Conservation (phyloP, 1,140 invertebrate genomes). For the Ctenoplectra terminalis region DNA sequence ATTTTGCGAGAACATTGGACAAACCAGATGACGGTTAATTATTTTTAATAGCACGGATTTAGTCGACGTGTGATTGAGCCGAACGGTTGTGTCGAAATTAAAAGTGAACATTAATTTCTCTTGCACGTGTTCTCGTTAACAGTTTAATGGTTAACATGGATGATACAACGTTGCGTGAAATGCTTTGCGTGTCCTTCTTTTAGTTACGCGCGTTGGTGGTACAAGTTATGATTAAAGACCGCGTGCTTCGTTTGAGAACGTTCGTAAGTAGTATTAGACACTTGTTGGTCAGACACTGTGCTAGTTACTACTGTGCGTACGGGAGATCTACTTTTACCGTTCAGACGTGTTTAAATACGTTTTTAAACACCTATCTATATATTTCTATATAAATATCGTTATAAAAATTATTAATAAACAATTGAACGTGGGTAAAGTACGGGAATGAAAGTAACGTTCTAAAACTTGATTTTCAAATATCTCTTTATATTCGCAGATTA, state of each 20-base stretch:
- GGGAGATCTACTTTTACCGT: not conserved
- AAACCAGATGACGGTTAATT: not conserved
- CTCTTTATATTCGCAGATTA: too few species aligned
- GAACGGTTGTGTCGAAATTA: not conserved
- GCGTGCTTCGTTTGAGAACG: not conserved
- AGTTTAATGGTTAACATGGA: not conserved
- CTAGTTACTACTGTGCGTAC: not conserved
- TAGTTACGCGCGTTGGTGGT: not conserved
- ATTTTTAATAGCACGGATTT: constrained; percentile 15
- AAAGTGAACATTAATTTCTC: constrained; percentile 9
- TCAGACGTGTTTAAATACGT: not conserved
- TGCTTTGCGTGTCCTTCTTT: not conserved
- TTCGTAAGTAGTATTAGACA: constrained; percentile 41
- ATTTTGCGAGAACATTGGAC: not conserved
- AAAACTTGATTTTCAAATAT: too few species aligned
- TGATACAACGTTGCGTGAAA: not conserved
- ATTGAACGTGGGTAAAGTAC: too few species aligned
- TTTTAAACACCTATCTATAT: too few species aligned
- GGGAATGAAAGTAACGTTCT: too few species aligned
- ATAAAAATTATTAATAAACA: too few species aligned
- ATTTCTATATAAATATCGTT: too few species aligned
- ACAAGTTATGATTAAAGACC: not conserved
- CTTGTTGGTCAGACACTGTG: constrained; percentile 37
- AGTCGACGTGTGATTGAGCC: not conserved
- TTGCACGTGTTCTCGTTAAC: not conserved